phyloP scores from a whole-genome alignment of 2,888 invertebrate genomes.

The Ditylenchus weischeri region DNA sequence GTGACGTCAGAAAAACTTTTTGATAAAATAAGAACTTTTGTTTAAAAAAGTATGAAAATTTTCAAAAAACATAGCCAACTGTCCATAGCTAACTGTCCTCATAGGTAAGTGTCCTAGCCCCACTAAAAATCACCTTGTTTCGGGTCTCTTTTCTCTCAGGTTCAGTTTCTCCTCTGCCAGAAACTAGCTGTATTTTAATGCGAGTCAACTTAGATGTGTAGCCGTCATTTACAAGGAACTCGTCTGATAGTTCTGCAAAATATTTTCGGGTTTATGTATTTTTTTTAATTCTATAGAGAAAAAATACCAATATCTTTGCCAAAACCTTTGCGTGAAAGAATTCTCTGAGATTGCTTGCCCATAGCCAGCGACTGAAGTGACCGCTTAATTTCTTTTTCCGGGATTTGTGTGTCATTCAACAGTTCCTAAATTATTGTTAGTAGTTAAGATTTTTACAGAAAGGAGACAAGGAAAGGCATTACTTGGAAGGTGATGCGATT shows the following conservation, averaged over 20 bases:
- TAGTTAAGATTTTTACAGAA: background rate
- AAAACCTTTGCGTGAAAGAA: slow-evolving; percentile 65
- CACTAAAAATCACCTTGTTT: slow-evolving; percentile 63
- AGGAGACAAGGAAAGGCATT: background rate
- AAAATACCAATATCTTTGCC: slow-evolving; percentile 80
- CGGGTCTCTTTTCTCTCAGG: slow-evolving; percentile 97
- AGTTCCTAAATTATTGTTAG: slow-evolving; percentile 4
- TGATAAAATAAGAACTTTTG: too few relatives aligned
- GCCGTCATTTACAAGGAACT: slow-evolving; percentile 79
- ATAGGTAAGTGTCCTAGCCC: too few relatives aligned
- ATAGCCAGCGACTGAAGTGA: slow-evolving; percentile 95
- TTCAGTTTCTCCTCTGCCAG: slow-evolving; percentile 78
- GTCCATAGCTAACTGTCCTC: too few relatives aligned
- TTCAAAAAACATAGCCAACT: too few relatives aligned
- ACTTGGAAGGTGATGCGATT: slow-evolving; percentile 26
- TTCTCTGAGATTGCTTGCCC: slow-evolving; percentile 69
- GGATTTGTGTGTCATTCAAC: slow-evolving; percentile 11
- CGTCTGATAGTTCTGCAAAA: slow-evolving; percentile 38
- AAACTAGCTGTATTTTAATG: slow-evolving; percentile 66
- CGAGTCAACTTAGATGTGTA: slow-evolving; percentile 92
- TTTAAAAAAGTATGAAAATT: too few relatives aligned
- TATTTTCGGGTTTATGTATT: background rate
- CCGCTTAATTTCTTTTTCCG: slow-evolving; percentile 80
- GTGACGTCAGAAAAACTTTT: too few relatives aligned
- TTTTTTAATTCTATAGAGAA: background rate